Evolutionary conservation across 1,140 invertebrate genomes (phyloP).

Genomic region (Lanistes nyassanus): DNA sequence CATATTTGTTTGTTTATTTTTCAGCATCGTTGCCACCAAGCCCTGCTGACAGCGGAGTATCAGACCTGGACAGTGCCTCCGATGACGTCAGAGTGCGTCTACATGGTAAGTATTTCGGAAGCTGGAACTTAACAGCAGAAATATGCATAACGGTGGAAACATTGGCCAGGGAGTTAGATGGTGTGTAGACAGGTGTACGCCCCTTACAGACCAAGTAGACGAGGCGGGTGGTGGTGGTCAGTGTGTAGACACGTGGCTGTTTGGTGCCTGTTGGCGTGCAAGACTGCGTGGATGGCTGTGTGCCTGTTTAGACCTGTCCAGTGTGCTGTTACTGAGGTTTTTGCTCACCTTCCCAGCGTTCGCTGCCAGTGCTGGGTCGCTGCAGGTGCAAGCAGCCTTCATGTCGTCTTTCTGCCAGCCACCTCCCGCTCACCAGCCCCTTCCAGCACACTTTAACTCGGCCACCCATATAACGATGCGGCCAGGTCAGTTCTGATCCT

Average conservation of each 20-base stretch:
- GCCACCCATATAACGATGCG: slow-evolving; percentile 60
- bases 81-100: slow-evolving; percentile 73
- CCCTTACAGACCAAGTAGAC: too few relatives aligned
- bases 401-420: slow-evolving; percentile 56
- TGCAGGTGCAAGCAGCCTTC: slow-evolving; percentile 35
- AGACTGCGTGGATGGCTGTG: too few relatives aligned
- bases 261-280: too few relatives aligned
- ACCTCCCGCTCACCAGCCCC: slow-evolving; percentile 57
- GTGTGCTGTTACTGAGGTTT: too few relatives aligned
- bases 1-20: slow-evolving; percentile 10
- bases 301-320: too few relatives aligned
- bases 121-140: too few relatives aligned
- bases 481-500: slow-evolving; percentile 62
- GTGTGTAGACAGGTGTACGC: too few relatives aligned
- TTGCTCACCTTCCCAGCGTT: slow-evolving; percentile 17
- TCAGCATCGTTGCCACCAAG: slow-evolving; percentile 92
- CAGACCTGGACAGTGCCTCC: slow-evolving; percentile 94
- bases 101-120: slow-evolving; percentile 19
- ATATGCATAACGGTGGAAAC: too few relatives aligned
- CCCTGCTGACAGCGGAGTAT: slow-evolving; percentile 97
- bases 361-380: slow-evolving; percentile 16
- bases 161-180: too few relatives aligned
- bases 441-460: slow-evolving; percentile 57
- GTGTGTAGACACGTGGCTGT: too few relatives aligned
- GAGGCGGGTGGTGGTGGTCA: too few relatives aligned